phyloP scores from a whole-genome alignment of 2,113 vertebrate species.

The Penelope pileata region DNA sequence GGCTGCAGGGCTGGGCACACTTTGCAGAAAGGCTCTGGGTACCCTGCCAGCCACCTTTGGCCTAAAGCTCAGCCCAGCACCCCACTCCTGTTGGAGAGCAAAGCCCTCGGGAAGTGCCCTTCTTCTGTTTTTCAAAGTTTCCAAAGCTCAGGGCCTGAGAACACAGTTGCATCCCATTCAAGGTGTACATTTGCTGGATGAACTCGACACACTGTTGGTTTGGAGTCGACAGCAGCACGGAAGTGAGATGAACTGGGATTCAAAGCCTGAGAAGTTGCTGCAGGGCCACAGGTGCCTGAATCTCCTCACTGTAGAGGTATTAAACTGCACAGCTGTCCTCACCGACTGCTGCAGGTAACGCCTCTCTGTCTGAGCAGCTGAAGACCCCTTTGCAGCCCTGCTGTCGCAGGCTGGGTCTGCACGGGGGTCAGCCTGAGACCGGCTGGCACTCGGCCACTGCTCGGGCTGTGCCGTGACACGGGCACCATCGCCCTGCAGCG shows the following conservation, averaged over 20 bases:
- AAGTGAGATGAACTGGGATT: neutral
- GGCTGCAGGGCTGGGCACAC: neutral
- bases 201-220: neutral
- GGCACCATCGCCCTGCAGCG: no score
- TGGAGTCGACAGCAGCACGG: neutral
- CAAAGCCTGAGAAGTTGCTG: neutral
- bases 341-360: neutral
- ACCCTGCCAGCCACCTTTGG: neutral
- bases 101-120: rapidly evolving
- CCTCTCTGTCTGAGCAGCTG: neutral
- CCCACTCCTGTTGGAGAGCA: neutral
- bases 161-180: neutral
- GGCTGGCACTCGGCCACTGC: no score
- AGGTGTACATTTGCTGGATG: neutral
- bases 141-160: neutral
- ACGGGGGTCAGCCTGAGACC: no score
- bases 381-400: no score
- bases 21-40: neutral
- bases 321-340: neutral
- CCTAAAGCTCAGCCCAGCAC: neutral
- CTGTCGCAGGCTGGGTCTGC: no score
- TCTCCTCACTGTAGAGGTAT: neutral
- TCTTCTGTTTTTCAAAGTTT: neutral
- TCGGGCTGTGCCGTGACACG: no score
- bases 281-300: neutral